Base-by-base conservation (phyloP, 2,797 vertebrate species). In the Gambelia wislizenii region DNA sequence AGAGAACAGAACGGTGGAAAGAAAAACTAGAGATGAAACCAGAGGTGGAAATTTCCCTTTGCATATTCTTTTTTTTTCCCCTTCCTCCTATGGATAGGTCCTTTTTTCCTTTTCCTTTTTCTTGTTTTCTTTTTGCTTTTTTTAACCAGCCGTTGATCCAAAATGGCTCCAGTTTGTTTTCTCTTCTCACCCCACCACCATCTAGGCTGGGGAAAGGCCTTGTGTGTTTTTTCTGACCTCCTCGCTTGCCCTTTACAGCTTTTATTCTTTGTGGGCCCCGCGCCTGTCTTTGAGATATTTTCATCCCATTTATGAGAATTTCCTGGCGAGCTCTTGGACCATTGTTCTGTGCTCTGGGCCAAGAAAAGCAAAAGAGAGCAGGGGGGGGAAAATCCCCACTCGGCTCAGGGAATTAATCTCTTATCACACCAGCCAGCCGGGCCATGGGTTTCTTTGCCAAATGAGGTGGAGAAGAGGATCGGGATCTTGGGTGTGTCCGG, bases 251-350 rank as follows among this genome's bases (percentile, higher is more conserved):
- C 67, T 80, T 89, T 89, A 39, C 83, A 30, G 54, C 56, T 30
- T 30, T 74, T 74, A 78, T 89, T 52, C 22, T 54, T 79, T 49
- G 86, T n/a, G 47, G 44, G 4, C 2, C 54, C 81, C 67, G n/a
- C 4, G 64, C 64, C 67, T 22, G 25, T 47, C 56, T 54, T 13
- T n/a, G 69, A 52, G 47, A 76, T 67, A 74, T 75, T 85, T 88
- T 80, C 76, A 47, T 85, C 83, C 22, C 83, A 47, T 85, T 81
- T 75, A 81, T 85, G 61, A 85, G 83, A 30, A 47, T 85, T 91
- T 88, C 89, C 89, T 91, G 89, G 82, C 76, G 30, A 47, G 75
- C 36, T 54, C 89, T 52, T 5, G 54, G 44, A 2, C 76, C 74
- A 85, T 91, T 88, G 76, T 91, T 80, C 89, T 44, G 36, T 2